phyloP scores from a whole-genome alignment of 2,113 vertebrate species.

The Plecturocebus donacophilus region DNA sequence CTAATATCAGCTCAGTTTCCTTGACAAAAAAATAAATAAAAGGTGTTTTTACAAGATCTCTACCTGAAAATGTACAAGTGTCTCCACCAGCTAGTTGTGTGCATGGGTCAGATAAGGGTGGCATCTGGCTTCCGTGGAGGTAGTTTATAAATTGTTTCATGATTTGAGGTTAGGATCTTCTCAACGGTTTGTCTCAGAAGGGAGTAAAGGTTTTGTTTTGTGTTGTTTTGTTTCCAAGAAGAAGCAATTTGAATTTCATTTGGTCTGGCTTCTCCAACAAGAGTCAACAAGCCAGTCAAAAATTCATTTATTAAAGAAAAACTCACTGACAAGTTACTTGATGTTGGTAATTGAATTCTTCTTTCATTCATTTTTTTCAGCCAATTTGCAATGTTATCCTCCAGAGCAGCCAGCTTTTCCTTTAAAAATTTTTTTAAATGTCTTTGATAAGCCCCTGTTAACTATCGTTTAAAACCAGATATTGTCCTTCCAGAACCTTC shows the following conservation, averaged over 20 bases:
- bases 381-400: neutral
- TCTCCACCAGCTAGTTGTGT: neutral
- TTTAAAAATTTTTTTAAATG: neutral
- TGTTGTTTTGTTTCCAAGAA: neutral
- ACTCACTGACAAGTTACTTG: neutral
- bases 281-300: slow-evolving; percentile 19
- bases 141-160: rapidly evolving
- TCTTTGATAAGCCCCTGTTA: neutral
- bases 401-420: neutral
- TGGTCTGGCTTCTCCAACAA: neutral
- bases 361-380: neutral
- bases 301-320: neutral
- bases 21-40: neutral
- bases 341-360: neutral
- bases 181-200: neutral
- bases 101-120: rapidly evolving
- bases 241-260: neutral
- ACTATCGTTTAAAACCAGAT: neutral
- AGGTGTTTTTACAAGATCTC: neutral
- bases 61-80: rapidly evolving
- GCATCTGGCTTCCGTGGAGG: rapidly evolving
- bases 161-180: neutral
- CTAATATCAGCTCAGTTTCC: neutral
- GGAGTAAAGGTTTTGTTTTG: neutral
- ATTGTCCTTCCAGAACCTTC: neutral